Evolutionary conservation across 2,797 vertebrate species (phyloP), one percentile per base, ranked within the genome.

Genomic region (Taeniopygia guttata): DNA sequence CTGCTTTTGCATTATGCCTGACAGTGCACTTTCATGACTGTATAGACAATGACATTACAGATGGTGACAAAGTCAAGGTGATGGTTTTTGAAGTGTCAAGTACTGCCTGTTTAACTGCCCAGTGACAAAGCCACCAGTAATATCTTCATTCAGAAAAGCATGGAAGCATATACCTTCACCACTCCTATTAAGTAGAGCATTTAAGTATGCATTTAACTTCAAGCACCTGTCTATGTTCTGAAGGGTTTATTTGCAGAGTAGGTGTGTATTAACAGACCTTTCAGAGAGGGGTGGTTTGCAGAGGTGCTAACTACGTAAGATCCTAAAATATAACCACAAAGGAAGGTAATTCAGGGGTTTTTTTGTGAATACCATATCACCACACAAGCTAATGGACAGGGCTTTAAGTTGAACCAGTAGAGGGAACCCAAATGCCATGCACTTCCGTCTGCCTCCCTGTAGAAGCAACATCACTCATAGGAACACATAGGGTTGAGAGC

Each of bases 381-480:
- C 18, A 4, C 2, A 12, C 13, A 43, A 78, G 32, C 22, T 25
- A 55, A 74, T 18, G 46, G 55, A 29, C 46, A 74, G 55, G 60
- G 25, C 49, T 46, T 72, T 29, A 21, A 8, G 1, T 7, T 32
- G 64, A 80, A 64, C 88, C 88, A 85, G 78, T 0, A 94, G 86
- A 93, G 90, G 75, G 88, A 95, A 96, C 85, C 76, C 86, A 89
- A 80, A 90, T 11, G 30, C 75, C 54, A 32, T 55, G 10, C 38
- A 5, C 60, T 59, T 30, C 0, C 0, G 0, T 34, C 54, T 73
- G 56, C 48, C n/a, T 36, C 68, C 76, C 67, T 34, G 58, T 36
- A 73, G 42, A 26, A 54, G 34, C 42, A 9, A 4, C 0, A 1
- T 12, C 30, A 12, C 4, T 17, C 7, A 2, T 0, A 49, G 3